These are phyloP conservation scores for Melanotaenia pygmaea DNA, from an alignment of 2,797 vertebrate species.

Conservation along the genomic window DNA sequence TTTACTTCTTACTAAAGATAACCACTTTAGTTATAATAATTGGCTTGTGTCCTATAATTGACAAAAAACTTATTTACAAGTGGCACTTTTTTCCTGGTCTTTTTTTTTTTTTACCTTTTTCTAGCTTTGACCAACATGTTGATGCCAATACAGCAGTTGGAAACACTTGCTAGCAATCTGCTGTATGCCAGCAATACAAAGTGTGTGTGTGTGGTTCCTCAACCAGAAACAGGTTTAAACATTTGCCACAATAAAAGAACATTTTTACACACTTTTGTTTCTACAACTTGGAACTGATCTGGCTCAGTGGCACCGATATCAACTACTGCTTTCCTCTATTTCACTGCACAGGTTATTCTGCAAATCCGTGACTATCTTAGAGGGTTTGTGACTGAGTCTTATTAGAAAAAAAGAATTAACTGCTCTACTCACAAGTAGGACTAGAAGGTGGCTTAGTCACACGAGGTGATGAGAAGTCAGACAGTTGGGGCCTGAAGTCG, in stretches of 20 bases:
- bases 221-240: not conserved
- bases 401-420: slow-evolving; percentile 57
- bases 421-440: slow-evolving; percentile 57
- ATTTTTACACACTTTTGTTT: not conserved
- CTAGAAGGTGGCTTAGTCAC: slow-evolving; percentile 43
- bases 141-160: not conserved
- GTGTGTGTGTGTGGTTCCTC: not conserved
- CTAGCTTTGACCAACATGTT: no score
- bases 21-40: no score
- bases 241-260: not conserved
- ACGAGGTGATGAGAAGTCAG: slow-evolving; percentile 43
- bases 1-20: not conserved
- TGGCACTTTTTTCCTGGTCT: no score
- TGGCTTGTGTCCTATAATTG: no score
- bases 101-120: no score
- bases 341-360: slow-evolving; percentile 28
- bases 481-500: slow-evolving; percentile 35
- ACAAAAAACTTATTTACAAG: no score
- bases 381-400: slow-evolving; percentile 39
- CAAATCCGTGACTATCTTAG: slow-evolving; percentile 40
- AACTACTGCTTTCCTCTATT: slow-evolving; percentile 9
- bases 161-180: not conserved
- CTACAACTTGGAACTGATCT: slow-evolving; percentile 21
- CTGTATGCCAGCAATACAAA: not conserved
- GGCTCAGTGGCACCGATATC: not conserved